A percentile compares a stretch with the other conserved stretches of the same genome.
Conservation (phyloP, 2,113 vertebrate species). For the Seriola rivoliana region DNA sequence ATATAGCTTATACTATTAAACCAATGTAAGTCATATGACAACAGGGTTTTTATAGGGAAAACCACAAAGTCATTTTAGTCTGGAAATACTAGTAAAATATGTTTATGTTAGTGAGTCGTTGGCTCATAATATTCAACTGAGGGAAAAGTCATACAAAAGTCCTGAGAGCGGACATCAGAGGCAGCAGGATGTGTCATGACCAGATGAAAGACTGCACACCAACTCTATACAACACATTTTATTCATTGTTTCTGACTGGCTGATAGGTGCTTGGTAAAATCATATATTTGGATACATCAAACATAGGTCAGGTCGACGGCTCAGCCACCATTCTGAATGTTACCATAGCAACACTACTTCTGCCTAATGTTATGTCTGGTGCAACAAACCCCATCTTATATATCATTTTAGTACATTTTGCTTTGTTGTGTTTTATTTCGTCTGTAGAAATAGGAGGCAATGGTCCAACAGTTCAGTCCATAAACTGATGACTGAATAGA, state of each 20-base stretch:
- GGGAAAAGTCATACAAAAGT: no score
- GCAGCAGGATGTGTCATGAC: no score
- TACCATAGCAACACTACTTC: neutral
- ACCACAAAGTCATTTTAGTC: no score
- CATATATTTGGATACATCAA: no score
- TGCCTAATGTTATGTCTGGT: neutral
- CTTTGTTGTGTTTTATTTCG: no score
- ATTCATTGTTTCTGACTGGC: neutral
- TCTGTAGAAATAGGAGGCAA: no score
- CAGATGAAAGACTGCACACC: no score
- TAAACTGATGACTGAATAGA: neutral
- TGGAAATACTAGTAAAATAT: neutral
- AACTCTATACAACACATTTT: neutral
- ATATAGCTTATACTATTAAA: neutral
- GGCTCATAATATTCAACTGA: neutral
- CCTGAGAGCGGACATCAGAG: no score
- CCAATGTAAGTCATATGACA: neutral
- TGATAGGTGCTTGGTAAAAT: no score
- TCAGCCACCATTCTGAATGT: neutral
- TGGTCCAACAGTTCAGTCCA: neutral
- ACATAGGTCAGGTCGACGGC: neutral
- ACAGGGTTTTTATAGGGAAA: neutral
- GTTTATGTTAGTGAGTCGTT: neutral
- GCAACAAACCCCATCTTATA: neutral
- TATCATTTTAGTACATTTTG: no score